Conservation (phyloP, 2,888 invertebrate species). For the Leptinotarsa juncta region DNA sequence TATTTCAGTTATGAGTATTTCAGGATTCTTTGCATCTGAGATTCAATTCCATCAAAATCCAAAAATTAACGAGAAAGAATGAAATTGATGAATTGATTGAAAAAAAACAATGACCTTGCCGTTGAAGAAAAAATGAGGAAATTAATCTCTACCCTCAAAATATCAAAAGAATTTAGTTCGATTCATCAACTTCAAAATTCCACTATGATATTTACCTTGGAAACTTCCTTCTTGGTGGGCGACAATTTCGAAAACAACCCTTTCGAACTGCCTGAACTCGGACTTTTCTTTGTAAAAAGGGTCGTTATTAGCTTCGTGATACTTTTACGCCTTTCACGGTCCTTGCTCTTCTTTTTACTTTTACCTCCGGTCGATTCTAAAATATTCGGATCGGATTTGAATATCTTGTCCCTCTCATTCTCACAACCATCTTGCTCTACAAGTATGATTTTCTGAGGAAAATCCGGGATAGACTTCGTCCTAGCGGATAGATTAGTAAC, state of each 20-base stretch:
- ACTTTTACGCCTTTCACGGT: slow-evolving; percentile 81
- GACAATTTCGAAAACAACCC: slow-evolving; percentile 72
- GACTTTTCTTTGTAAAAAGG: slow-evolving; percentile 80
- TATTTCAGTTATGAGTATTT: too few species aligned
- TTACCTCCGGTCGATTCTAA: slow-evolving; percentile 55
- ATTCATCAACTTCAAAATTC: slow-evolving; percentile 2
- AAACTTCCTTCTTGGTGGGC: slow-evolving; percentile 73
- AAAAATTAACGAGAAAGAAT: not conserved
- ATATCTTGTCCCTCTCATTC: slow-evolving; percentile 52
- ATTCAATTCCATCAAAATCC: slow-evolving; percentile 3
- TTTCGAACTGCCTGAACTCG: slow-evolving; percentile 59
- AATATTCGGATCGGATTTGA: slow-evolving; percentile 64
- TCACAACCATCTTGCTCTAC: slow-evolving; percentile 24
- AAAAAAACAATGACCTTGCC: not conserved
- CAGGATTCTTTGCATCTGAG: too few species aligned
- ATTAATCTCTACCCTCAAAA: not conserved
- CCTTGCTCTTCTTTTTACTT: slow-evolving; percentile 69
- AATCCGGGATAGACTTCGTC: slow-evolving; percentile 60
- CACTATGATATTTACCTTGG: slow-evolving; percentile 68
- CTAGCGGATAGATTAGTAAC: slow-evolving; percentile 40
- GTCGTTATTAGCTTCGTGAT: slow-evolving; percentile 87
- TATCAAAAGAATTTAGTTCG: not conserved
- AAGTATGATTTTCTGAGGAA: slow-evolving; percentile 45
- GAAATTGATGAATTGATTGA: not conserved
- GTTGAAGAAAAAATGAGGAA: not conserved